phyloP scores from a whole-genome alignment of 2,113 vertebrate species.

The Noturus placidus region DNA sequence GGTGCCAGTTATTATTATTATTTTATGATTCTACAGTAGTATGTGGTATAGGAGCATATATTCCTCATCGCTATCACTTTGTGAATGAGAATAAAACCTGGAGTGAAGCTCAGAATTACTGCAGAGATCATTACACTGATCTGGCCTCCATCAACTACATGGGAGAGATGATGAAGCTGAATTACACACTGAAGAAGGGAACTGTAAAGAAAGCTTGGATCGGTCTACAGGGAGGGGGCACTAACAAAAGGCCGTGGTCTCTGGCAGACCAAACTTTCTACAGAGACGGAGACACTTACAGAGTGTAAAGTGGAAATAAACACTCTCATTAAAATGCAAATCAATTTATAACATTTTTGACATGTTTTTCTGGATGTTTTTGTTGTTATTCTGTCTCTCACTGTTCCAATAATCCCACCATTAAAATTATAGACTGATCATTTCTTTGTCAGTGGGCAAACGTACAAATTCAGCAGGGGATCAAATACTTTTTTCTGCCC shows the following conservation, averaged over 20 bases:
- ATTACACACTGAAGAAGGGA: background rate
- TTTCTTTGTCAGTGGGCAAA: no score
- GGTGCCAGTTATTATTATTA: no score
- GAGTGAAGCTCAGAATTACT: slow-evolving; percentile 16
- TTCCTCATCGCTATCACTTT: slow-evolving; percentile 17
- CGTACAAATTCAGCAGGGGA: no score
- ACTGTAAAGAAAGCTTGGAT: background rate
- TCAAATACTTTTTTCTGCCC: no score
- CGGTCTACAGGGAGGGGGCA: background rate
- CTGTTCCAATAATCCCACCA: no score
- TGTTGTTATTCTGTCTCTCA: no score
- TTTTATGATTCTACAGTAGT: no score
- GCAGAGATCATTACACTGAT: background rate
- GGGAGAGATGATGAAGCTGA: slow-evolving; percentile 10
- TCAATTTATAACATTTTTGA: no score
- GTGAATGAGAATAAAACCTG: slow-evolving; percentile 7
- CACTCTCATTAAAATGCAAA: no score
- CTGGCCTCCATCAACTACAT: slow-evolving; percentile 4
- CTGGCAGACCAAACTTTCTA: background rate
- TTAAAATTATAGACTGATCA: no score
- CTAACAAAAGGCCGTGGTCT: slow-evolving; percentile 21
- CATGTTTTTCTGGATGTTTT: no score
- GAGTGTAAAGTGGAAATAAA: no score
- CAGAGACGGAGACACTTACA: background rate
- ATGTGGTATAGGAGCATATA: background rate